A percentile compares a stretch with the other conserved stretches of the same genome.
These are phyloP conservation scores for Anas acuta DNA, from an alignment of 2,797 vertebrate species.

Conservation along the genomic window DNA sequence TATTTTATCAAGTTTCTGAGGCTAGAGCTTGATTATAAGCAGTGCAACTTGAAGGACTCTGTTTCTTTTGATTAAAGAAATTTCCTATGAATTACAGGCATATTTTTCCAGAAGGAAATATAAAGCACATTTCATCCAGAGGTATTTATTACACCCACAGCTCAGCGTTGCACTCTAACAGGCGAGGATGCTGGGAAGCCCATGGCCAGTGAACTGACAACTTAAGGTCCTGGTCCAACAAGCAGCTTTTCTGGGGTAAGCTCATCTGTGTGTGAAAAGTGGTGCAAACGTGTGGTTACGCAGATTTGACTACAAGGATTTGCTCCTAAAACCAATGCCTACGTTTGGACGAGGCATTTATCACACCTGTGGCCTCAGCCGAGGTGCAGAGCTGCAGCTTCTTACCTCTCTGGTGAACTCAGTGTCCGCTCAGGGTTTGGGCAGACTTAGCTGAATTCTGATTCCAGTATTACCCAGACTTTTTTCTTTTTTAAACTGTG, in stretches of 20 bases:
- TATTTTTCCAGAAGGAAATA: neutral
- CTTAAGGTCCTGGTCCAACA: neutral
- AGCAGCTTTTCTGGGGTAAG: neutral
- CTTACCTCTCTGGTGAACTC: neutral
- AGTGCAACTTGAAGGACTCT: neutral
- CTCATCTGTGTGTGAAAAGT: neutral
- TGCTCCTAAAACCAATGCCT: neutral
- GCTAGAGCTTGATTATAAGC: neutral
- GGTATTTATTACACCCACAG: neutral
- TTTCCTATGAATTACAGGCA: neutral
- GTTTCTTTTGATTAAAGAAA: neutral
- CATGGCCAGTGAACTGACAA: neutral
- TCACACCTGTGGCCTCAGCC: neutral
- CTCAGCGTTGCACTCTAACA: neutral
- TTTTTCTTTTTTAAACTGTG: neutral
- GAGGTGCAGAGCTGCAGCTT: neutral
- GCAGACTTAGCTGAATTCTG: neutral
- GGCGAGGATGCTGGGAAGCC: neutral
- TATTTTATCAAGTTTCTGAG: neutral
- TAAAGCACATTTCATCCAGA: neutral
- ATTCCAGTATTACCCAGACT: neutral
- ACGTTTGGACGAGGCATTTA: neutral
- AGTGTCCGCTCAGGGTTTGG: neutral
- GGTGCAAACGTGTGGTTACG: neutral
- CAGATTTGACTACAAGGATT: neutral